phyloP scores from a whole-genome alignment of 2,113 vertebrate genomes.

The Python bivittatus region DNA sequence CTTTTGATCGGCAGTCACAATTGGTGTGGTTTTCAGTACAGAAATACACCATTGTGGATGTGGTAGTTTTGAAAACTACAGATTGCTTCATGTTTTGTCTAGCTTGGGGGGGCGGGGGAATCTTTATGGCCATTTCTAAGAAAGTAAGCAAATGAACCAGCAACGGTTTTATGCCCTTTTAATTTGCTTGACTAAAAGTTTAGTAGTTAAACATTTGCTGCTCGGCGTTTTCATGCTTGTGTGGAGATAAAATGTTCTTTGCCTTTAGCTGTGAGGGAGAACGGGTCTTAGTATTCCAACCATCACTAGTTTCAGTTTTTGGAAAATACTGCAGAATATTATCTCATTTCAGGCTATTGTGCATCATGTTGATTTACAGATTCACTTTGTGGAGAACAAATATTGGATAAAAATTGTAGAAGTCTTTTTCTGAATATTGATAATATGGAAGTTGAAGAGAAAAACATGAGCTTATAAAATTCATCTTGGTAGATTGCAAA shows the following conservation, averaged over 20 bases:
- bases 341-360: conserved; percentile 29
- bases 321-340: conserved; percentile 43
- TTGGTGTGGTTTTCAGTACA: background rate
- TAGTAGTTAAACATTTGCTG: conserved; percentile 26
- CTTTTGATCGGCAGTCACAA: background rate
- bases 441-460: background rate
- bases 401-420: background rate
- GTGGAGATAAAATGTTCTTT: conserved; percentile 34
- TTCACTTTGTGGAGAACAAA: background rate
- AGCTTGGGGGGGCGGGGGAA: background rate
- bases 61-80: background rate
- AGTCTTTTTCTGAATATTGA: background rate
- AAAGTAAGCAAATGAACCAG: background rate
- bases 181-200: conserved; percentile 25
- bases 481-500: background rate
- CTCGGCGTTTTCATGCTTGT: conserved; percentile 31
- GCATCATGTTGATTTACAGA: conserved; percentile 42
- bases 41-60: background rate
- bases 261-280: conserved; percentile 23
- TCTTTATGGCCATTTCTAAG: background rate
- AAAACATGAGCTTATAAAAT: background rate
- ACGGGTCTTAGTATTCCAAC: conserved; percentile 42
- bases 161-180: conserved; percentile 5
- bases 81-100: background rate
- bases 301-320: conserved; percentile 54